Conservation (phyloP, 2,888 invertebrate species). For the Oscheius onirici region DNA sequence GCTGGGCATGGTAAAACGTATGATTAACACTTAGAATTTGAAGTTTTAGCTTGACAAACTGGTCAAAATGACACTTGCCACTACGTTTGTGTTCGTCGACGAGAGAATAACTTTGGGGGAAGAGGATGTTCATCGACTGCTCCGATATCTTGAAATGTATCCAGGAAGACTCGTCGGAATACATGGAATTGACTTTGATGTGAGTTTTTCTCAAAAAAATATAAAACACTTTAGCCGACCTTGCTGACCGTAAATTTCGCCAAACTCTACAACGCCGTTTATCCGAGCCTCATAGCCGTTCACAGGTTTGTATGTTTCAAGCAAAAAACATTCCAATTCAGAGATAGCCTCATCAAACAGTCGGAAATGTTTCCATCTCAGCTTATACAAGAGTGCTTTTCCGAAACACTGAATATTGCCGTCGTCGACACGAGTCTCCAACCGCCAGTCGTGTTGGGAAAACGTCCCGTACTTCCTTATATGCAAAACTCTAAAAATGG, state of each 20-base stretch:
- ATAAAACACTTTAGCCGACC: conserved; percentile 10
- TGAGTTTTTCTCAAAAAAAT: not conserved
- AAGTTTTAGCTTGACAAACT: not conserved
- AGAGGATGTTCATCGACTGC: not conserved
- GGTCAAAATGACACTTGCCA: not conserved
- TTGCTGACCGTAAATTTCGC: conserved; percentile 14
- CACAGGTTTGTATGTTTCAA: not conserved
- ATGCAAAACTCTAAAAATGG: conserved; percentile 20
- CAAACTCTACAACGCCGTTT: conserved; percentile 22
- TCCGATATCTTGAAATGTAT: conserved; percentile 2
- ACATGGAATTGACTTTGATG: conserved; percentile 28
- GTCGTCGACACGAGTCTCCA: conserved; percentile 8
- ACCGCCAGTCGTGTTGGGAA: conserved; percentile 18
- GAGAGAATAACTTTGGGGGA: not conserved
- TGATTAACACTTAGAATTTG: not conserved
- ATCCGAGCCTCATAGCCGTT: conserved; percentile 8
- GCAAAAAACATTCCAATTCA: not conserved
- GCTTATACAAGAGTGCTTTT: conserved; percentile 10
- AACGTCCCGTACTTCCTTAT: not conserved
- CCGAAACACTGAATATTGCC: conserved; percentile 1
- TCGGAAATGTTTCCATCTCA: not conserved
- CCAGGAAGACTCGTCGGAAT: conserved; percentile 26
- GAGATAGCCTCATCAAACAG: not conserved
- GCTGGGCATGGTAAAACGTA: not conserved
- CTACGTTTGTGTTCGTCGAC: conserved; percentile 12